Evolutionary conservation across 2,888 invertebrate species (phyloP).

Genomic region (Cyclophora albipunctata): DNA sequence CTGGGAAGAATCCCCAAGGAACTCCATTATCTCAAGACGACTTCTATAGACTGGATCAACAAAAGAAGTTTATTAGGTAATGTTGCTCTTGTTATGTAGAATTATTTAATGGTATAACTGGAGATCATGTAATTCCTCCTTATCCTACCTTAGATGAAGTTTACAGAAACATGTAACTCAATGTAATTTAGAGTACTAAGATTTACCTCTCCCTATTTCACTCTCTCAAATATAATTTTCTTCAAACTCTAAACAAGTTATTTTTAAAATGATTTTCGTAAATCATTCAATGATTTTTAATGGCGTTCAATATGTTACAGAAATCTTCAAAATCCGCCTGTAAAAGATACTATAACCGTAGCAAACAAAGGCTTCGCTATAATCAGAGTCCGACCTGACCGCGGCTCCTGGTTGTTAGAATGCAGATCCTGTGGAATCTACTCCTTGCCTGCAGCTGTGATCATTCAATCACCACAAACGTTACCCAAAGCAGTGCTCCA

Average conservation of each 20-base stretch:
- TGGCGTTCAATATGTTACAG: conserved; percentile 32
- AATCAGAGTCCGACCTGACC: conserved; percentile 68
- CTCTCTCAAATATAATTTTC: too few relatives aligned
- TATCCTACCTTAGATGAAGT: too few relatives aligned
- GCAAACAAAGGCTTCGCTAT: conserved; percentile 79
- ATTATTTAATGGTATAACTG: too few relatives aligned
- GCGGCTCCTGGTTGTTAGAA: conserved; percentile 69
- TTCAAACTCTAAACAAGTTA: too few relatives aligned
- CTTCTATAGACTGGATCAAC: conserved; percentile 43
- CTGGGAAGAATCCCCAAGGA: conserved; percentile 44
- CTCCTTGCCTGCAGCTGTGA: conserved; percentile 58
- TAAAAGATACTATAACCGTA: conserved; percentile 78
- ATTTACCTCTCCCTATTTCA: too few relatives aligned
- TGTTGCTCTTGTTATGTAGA: too few relatives aligned
- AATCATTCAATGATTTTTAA: too few relatives aligned
- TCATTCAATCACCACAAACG: conserved; percentile 59
- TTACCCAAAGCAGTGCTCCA: conserved; percentile 60
- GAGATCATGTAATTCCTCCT: too few relatives aligned
- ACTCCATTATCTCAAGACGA: conserved; percentile 51
- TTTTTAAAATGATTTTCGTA: too few relatives aligned
- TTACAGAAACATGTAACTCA: too few relatives aligned
- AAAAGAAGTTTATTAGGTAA: conserved; percentile 52
- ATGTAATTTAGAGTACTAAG: too few relatives aligned
- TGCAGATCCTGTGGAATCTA: conserved; percentile 57
- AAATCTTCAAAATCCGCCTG: conserved; percentile 67